phyloP scores from a whole-genome alignment of 2,888 invertebrate species.

The Abrostola tripartita region DNA sequence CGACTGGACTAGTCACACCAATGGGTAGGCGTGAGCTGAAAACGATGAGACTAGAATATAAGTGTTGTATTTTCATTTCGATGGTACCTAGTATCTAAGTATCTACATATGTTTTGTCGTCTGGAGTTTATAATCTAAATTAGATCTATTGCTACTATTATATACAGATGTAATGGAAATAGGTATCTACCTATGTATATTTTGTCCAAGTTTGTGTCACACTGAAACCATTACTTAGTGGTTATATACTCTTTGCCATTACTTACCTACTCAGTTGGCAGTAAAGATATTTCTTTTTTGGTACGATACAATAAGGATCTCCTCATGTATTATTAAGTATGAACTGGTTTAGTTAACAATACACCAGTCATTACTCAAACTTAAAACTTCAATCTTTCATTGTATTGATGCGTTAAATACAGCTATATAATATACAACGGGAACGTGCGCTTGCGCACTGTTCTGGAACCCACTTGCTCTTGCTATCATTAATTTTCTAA shows the following conservation, averaged over 20 bases:
- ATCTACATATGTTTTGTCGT: background rate
- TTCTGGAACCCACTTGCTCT: background rate
- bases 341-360: slow-evolving; percentile 17
- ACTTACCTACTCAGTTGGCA: background rate
- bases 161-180: slow-evolving; percentile 1
- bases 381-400: background rate
- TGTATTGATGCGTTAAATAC: background rate
- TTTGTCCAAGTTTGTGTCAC: background rate
- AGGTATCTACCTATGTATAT: background rate
- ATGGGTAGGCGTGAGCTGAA: slow-evolving; percentile 22
- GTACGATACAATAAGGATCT: background rate
- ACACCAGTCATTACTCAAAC: slow-evolving; percentile 10
- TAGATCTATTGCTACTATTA: slow-evolving; percentile 38
- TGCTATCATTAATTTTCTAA: slow-evolving; percentile 38
- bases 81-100: background rate
- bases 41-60: slow-evolving; percentile 29
- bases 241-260: background rate
- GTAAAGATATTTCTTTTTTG: background rate
- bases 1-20: slow-evolving; percentile 28
- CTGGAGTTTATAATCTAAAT: slow-evolving; percentile 40
- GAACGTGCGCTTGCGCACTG: background rate
- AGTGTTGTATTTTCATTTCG: slow-evolving; percentile 6
- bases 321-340: background rate
- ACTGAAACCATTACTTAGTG: too few species aligned
- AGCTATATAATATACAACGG: background rate